Percentiles rank a stretch among this genome's conserved stretches.
These are phyloP conservation scores for Eleutherodactylus coqui DNA, from an alignment of 2,797 vertebrate species.

Conservation along the genomic window DNA sequence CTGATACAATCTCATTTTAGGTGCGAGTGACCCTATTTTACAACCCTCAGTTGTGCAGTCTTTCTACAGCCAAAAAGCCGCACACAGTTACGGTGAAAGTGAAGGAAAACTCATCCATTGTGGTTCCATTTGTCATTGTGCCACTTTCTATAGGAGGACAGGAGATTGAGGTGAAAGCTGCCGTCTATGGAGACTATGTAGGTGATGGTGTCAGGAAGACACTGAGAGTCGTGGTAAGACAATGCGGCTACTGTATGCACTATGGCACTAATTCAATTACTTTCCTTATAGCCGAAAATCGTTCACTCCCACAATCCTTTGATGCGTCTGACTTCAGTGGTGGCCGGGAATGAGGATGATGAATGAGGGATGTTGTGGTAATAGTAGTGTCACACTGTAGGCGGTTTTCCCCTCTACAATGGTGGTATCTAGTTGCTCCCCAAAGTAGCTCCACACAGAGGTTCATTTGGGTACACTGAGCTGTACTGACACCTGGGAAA, in stretches of 20 bases:
- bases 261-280: not conserved
- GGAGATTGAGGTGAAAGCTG: not conserved
- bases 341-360: too few relatives aligned
- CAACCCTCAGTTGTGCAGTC: slow-evolving; percentile 59
- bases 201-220: not conserved
- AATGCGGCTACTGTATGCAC: not conserved
- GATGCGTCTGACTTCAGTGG: too few relatives aligned
- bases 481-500: too few relatives aligned
- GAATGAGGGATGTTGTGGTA: too few relatives aligned
- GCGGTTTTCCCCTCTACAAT: too few relatives aligned
- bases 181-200: not conserved
- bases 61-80: not conserved
- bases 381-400: too few relatives aligned
- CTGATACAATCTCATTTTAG: slow-evolving; percentile 5
- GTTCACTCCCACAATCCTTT: too few relatives aligned
- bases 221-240: not conserved
- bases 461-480: too few relatives aligned
- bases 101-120: not conserved
- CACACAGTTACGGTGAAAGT: not conserved
- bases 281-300: too few relatives aligned
- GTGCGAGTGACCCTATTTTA: slow-evolving; percentile 50
- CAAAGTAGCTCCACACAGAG: too few relatives aligned
- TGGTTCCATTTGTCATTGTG: slow-evolving; percentile 10
- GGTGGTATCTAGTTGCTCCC: too few relatives aligned
- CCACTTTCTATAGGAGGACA: not conserved